Evolutionary conservation across 37 sponge, comb jelly and placozoan genomes (phyloP), one percentile per base, ranked within the genome.

Genomic region (Mnemiopsis leidyi): DNA sequence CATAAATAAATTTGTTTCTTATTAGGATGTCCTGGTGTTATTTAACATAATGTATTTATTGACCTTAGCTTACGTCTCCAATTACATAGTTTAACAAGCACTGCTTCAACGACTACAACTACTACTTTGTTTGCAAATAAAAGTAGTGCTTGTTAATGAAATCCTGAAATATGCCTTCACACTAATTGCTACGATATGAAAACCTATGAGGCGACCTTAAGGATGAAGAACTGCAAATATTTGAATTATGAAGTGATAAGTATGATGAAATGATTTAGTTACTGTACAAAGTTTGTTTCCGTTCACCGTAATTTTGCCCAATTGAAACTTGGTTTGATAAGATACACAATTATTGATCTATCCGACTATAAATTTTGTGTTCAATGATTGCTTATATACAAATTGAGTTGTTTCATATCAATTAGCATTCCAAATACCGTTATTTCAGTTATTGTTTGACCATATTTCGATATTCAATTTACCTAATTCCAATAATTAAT

Each of bases 321-420:
- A 77, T 77, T 77, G 5, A 5, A 71, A n/a, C 33, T 77, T 77
- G 79, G 79, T 77, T 77, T 77, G 32, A 26, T 77, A 77, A 31
- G 32, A 25, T 69, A 16, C 18, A 16, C 35, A 26, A 0, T 48
- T 48, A 13, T 18, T 48, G 13, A 48, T 13, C 13, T 13, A 13
- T 48, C 61, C 61, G 61, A 48, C 61, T 48, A 48, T 48, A 13
- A 48, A 48, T 48, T 13, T 13, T 48, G 61, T 48, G 9, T 48
- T 48, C 61, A 5, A 48, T 48, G 79, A 77, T 31, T 31, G 29
- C 73, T 5, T 5, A 71, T 71, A 61, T 18, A 28, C n/a, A 28
- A 69, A 69, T 69, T 25, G 2, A 23, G 24, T 69, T 25, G 73
- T 25, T 69, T 2, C 21, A 20, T 69, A 21, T 18, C 13, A 48